A percentile compares a stretch with the other conserved stretches of the same genome.
phyloP scores from a whole-genome alignment of 2,888 invertebrate genomes.

The Tromatobia lineatoria region DNA sequence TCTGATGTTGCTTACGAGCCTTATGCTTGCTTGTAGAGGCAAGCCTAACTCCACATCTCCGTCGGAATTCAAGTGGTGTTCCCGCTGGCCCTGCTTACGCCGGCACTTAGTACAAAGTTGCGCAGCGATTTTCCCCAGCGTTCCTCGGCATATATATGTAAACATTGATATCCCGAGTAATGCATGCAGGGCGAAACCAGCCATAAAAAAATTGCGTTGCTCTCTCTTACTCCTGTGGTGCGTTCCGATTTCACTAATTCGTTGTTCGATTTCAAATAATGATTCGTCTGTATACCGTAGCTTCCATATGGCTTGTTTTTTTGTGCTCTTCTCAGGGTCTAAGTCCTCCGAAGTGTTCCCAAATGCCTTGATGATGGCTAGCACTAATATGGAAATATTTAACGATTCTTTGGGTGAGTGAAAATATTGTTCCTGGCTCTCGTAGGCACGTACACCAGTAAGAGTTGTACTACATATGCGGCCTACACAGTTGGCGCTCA shows the following conservation, averaged over 20 bases:
- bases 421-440: background rate
- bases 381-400: background rate
- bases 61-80: no score
- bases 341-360: background rate
- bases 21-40: no score
- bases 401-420: background rate
- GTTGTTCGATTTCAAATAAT: background rate
- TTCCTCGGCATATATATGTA: no score
- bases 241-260: background rate
- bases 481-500: constrained; percentile 8
- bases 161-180: no score
- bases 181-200: no score
- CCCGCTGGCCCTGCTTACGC: no score
- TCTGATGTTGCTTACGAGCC: no score
- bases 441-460: background rate
- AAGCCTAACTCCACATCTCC: no score
- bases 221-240: background rate
- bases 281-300: background rate
- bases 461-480: background rate
- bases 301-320: background rate
- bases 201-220: no score
- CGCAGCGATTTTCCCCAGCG: no score
- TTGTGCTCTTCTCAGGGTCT: no score
- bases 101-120: no score
- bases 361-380: background rate